Percentiles rank a stretch among this genome's conserved stretches.
Evolutionary conservation across 53 echinoderm and acorn worm species (phyloP).

Genomic region (Echinometra lucunter): DNA sequence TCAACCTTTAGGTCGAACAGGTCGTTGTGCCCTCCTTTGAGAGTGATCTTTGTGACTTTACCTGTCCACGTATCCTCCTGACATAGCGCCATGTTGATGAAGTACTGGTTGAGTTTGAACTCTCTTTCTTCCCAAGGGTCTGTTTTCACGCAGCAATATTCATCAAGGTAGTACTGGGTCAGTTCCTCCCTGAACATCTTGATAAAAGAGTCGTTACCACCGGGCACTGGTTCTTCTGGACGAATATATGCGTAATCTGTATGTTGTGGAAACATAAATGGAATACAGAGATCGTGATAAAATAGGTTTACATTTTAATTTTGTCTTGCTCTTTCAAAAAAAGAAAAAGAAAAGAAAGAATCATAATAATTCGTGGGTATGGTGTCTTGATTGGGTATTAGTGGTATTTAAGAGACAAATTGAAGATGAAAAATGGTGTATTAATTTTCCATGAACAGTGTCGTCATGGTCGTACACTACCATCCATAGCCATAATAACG

Average conservation of each 20-base stretch:
- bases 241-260: neutral
- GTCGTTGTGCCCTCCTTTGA: slow-evolving; percentile 6
- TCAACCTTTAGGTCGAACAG: neutral
- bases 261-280: neutral
- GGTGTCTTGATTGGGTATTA: too few species aligned
- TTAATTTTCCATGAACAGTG: too few species aligned
- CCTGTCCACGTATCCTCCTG: slow-evolving; percentile 27
- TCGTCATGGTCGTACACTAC: too few species aligned
- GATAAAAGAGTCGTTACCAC: neutral
- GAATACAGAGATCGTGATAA: neutral
- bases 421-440: too few species aligned
- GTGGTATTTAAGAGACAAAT: too few species aligned
- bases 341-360: too few species aligned
- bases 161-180: slow-evolving; percentile 5
- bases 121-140: slow-evolving; percentile 45
- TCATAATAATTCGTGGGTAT: too few species aligned
- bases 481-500: too few species aligned
- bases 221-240: neutral
- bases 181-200: slow-evolving; percentile 8
- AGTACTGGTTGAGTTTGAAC: slow-evolving; percentile 26
- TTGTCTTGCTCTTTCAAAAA: neutral
- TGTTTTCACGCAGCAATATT: slow-evolving; percentile 31
- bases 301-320: neutral
- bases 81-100: slow-evolving; percentile 2
- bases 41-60: slow-evolving; percentile 29